Base-by-base conservation (phyloP, 2,888 invertebrate genomes). In the Cryptus armator region DNA sequence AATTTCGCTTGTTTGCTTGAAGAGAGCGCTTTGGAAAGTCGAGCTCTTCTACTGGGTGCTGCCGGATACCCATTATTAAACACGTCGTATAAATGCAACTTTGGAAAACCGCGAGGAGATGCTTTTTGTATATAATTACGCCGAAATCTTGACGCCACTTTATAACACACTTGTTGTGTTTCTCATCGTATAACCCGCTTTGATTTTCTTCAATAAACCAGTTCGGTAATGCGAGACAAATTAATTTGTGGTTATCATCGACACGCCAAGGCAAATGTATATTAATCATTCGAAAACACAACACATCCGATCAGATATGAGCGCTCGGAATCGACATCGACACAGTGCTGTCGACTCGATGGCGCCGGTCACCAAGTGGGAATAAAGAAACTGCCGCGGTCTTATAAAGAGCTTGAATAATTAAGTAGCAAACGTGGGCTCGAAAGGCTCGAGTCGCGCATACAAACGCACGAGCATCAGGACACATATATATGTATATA, bases 361-460 rank as follows among this genome's bases (percentile, higher is more conserved):
- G 85, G 85, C 85, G 85, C 83, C 82, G 44, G 56, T 82, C 62
- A 62, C 43, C 80, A 72, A 84, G 74, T 78, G 70, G 64, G 71
- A 80, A 80, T 80, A 70, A 74, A 71, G 44, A 66, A 82, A 76
- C 80, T 53, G 67, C 72, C 80, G 82, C 85, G 76, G 80, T 83
- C 83, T 85, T 85, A 81, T 85, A 85, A 85, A 85, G 76, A 83
- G 62, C 83, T 76, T 85, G 85, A 85, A 85, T 85, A 80, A 85
- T 85, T 80, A 80, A 83, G 83, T 72, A 80, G 85, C 85, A 48
- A 80, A 85, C 85, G 85, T 83, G 76, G 80, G 85, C 71, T 6
- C 48, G 67, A 48, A 46, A 71, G 59, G 4, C 78, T 79, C 75
- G 66, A 37, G 59, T 19, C 19, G 16, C 72, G 46, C 46, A 43